Evolutionary conservation across 2,797 vertebrate genomes (phyloP).

Genomic region (Clamator glandarius): DNA sequence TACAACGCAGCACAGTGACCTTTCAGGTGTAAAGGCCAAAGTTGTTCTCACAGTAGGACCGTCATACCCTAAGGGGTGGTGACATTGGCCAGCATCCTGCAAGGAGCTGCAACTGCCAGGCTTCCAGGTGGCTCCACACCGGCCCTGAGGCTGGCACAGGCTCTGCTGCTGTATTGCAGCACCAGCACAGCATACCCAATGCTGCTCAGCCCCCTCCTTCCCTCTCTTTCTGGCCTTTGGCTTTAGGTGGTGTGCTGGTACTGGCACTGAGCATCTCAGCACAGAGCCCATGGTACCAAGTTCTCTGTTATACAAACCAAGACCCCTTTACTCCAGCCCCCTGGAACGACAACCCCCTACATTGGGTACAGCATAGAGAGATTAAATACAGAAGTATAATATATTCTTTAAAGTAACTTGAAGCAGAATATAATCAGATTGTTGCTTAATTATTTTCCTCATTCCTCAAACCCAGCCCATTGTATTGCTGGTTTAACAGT

Average conservation of each 20-base stretch:
- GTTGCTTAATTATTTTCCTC: conserved; percentile 49
- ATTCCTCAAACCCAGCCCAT: conserved; percentile 27
- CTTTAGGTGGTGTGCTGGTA: neutral
- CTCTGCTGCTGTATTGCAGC: neutral
- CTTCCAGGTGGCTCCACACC: neutral
- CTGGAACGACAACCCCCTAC: neutral
- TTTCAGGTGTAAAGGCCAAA: neutral
- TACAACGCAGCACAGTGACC: neutral
- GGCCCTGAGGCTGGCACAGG: neutral
- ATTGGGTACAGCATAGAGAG: neutral
- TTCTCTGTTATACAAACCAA: neutral
- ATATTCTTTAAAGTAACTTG: conserved; percentile 4
- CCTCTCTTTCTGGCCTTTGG: rapidly evolving
- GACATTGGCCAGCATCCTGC: rapidly evolving
- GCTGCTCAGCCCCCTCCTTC: neutral
- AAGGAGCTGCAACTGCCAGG: neutral
- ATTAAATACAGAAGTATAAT: neutral
- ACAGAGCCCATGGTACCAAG: rapidly evolving
- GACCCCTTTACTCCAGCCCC: neutral
- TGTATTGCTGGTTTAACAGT: neutral
- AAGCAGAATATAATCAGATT: neutral
- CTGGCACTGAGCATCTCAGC: neutral
- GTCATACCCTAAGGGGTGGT: neutral
- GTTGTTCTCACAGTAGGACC: neutral
- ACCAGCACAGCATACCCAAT: rapidly evolving